Percentiles rank a stretch among this genome's conserved stretches.
These are phyloP conservation scores for Acanthurus lineatus DNA, from an alignment of 2,797 vertebrate genomes.

Conservation along the genomic window DNA sequence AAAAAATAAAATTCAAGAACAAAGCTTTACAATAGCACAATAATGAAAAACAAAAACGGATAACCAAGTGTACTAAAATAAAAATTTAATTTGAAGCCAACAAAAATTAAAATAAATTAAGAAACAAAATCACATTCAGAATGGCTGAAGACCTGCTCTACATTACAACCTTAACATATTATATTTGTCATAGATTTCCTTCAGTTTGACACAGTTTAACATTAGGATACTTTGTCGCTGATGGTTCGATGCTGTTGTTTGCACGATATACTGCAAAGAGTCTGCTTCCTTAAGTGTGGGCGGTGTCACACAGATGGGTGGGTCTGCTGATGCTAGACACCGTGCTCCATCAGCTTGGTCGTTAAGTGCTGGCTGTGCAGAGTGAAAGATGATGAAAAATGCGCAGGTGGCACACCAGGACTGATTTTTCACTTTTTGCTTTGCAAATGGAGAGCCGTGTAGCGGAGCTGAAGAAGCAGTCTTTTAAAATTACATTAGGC, in stretches of 20 bases:
- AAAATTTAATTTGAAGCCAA: slow-evolving; percentile 17
- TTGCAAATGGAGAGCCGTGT: slow-evolving; percentile 21
- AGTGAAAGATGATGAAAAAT: slow-evolving; percentile 30
- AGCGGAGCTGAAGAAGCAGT: slow-evolving; percentile 22
- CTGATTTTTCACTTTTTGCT: slow-evolving; percentile 31
- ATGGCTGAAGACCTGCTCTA: slow-evolving; percentile 61
- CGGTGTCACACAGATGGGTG: slow-evolving; percentile 22
- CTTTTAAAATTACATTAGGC: slow-evolving; percentile 73
- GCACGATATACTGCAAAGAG: slow-evolving; percentile 19
- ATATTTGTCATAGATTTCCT: slow-evolving; percentile 16
- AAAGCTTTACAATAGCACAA: slow-evolving; percentile 8
- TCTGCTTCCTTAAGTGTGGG: slow-evolving; percentile 22
- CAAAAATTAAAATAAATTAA: slow-evolving; percentile 47
- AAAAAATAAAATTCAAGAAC: slow-evolving; percentile 15
- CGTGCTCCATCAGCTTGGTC: slow-evolving; percentile 20
- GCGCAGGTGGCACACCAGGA: background rate
- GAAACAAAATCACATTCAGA: slow-evolving; percentile 62
- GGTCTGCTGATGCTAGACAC: slow-evolving; percentile 39
- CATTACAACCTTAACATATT: slow-evolving; percentile 38
- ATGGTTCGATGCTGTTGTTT: slow-evolving; percentile 16
- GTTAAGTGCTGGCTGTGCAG: slow-evolving; percentile 71
- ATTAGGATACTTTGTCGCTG: slow-evolving; percentile 5
- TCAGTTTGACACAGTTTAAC: slow-evolving; percentile 11
- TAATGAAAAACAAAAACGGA: slow-evolving; percentile 17
- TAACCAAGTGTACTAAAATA: slow-evolving; percentile 31